Conservation (phyloP, 1,140 invertebrate genomes). For the Teleogryllus occipitalis region DNA sequence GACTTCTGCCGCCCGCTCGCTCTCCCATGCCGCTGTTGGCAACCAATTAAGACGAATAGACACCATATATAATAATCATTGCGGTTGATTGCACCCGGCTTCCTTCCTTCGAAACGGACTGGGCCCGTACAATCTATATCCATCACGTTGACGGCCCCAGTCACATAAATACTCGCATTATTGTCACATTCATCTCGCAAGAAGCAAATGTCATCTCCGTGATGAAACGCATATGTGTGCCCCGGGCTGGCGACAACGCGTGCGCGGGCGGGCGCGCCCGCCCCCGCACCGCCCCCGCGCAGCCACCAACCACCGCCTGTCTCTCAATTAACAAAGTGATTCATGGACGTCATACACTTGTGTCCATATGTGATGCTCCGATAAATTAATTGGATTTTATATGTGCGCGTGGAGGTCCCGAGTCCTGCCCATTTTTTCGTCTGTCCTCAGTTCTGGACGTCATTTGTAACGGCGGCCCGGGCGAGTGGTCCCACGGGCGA, state of each 20-base stretch:
- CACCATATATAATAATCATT: slow-evolving; percentile 6
- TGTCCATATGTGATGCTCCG: slow-evolving; percentile 6
- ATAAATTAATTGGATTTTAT: slow-evolving; percentile 17
- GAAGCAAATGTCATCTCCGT: slow-evolving; percentile 3
- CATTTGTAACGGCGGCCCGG: neutral
- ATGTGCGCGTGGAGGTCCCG: neutral
- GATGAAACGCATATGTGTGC: slow-evolving; percentile 12
- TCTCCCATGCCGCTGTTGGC: neutral
- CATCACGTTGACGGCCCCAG: neutral
- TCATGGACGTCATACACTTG: slow-evolving; percentile 13
- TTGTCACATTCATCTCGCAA: slow-evolving; percentile 12
- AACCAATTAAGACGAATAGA: slow-evolving; percentile 1
- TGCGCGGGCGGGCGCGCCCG: too few relatives aligned
- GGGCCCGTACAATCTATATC: neutral
- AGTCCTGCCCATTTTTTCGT: neutral
- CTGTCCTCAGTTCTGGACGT: neutral
- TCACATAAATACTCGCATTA: slow-evolving; percentile 17
- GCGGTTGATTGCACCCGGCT: neutral
- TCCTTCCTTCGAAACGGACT: neutral
- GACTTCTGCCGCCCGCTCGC: too few relatives aligned
- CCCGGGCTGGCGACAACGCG: neutral
- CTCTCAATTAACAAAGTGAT: slow-evolving; percentile 16
- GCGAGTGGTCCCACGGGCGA: neutral
- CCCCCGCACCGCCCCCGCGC: too few relatives aligned
- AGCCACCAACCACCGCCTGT: neutral